Percentiles rank a stretch among this genome's conserved stretches.
Conservation (phyloP, 1,140 invertebrate species). For the Goniozus legneri region DNA sequence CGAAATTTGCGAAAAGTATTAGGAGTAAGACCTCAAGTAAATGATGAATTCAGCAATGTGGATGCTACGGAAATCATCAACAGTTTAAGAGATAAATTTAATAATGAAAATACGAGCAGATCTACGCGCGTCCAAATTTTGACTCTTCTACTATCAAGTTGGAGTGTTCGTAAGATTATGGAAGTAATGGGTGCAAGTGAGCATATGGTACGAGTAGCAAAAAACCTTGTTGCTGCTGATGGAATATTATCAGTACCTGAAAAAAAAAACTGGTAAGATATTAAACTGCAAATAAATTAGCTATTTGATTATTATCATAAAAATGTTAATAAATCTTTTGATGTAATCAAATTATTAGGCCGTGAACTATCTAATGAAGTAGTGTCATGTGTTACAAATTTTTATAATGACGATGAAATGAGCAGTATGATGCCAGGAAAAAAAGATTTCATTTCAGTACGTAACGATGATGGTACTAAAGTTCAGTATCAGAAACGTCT, state of each 20-base stretch:
- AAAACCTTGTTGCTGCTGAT: slow-evolving; percentile 7
- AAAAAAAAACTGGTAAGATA: slow-evolving; percentile 8
- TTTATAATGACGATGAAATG: slow-evolving; percentile 14
- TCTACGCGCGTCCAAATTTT: slow-evolving; percentile 11
- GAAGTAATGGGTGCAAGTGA: slow-evolving; percentile 10
- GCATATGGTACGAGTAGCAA: slow-evolving; percentile 11
- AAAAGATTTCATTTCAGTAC: slow-evolving; percentile 15
- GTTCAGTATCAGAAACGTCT: slow-evolving; percentile 12
- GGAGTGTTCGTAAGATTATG: slow-evolving; percentile 8
- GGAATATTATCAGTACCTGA: slow-evolving; percentile 11
- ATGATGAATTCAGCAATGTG: slow-evolving; percentile 3
- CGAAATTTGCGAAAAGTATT: slow-evolving; percentile 8
- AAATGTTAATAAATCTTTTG: slow-evolving; percentile 3
- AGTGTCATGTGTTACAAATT: slow-evolving; percentile 2
- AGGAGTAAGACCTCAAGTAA: neutral
- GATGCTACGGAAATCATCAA: slow-evolving; percentile 10
- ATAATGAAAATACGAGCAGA: slow-evolving; percentile 9
- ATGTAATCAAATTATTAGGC: slow-evolving; percentile 8
- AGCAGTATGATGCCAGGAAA: slow-evolving; percentile 8
- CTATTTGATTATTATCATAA: neutral
- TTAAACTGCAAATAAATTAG: neutral
- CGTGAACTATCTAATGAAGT: neutral
- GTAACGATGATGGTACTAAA: slow-evolving; percentile 5
- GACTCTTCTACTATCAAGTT: slow-evolving; percentile 9
- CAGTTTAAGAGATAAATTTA: slow-evolving; percentile 14